These are phyloP conservation scores for Pandemis cinnamomeana DNA, from an alignment of 2,888 invertebrate genomes.

Conservation along the genomic window DNA sequence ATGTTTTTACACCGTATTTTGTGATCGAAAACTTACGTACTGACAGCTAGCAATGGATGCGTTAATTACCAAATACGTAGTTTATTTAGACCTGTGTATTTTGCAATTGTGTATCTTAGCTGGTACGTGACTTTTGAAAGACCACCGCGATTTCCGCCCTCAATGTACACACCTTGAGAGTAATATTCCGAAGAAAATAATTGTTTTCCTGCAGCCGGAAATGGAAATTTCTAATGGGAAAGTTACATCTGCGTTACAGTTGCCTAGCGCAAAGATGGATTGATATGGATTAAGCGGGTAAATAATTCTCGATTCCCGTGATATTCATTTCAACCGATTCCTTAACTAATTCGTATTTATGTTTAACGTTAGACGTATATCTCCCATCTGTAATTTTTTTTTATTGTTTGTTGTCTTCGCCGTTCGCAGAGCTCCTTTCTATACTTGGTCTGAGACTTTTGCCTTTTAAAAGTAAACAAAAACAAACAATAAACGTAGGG, in stretches of 20 bases:
- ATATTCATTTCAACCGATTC: no score
- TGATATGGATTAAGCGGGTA: neutral
- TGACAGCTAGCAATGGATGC: no score
- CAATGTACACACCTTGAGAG: slow-evolving; percentile 7
- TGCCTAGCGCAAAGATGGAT: neutral
- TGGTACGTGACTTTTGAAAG: slow-evolving; percentile 22
- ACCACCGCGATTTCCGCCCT: slow-evolving; percentile 9
- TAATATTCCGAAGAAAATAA: neutral
- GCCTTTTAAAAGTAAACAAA: neutral
- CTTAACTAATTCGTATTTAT: no score
- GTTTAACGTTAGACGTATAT: no score
- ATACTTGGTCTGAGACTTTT: no score
- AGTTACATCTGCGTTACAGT: neutral
- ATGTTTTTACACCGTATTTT: no score
- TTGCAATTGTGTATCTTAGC: neutral
- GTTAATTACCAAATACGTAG: neutral
- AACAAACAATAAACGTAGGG: neutral
- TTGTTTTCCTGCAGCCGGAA: slow-evolving; percentile 18
- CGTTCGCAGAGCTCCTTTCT: no score
- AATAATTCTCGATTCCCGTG: neutral
- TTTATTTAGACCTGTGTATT: neutral
- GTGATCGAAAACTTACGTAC: no score
- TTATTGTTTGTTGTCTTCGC: no score
- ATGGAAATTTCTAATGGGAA: slow-evolving; percentile 10
- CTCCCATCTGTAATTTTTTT: no score